Evolutionary conservation across 2,113 vertebrate species (phyloP), one percentile per base, ranked within the genome.

Genomic region (Meleagris gallopavo): DNA sequence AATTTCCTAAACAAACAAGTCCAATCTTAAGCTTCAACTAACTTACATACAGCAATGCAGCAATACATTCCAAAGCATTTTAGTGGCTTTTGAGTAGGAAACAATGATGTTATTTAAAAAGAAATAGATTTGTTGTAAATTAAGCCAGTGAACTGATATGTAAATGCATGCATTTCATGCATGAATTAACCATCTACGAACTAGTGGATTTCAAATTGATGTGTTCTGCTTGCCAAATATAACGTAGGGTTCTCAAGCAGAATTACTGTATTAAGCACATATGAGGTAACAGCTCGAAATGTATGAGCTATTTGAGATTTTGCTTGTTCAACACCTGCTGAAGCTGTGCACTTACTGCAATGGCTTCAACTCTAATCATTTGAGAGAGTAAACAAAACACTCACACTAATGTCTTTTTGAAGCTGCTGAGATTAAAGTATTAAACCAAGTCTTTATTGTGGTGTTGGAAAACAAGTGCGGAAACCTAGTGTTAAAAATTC

Each of bases 161-260:
- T 71, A 95, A 89, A 83, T 76, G n/a, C 57, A 40, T 70, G 14
- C 20, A 46, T 90, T 91, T 91, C 36, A 66, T 58, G 43, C 90
- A 40, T 88, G 89, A 90, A 71, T 95, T 90, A 86, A 96, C 52
- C 80, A 89, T 65, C 72, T 96, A 36, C 62, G 74, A 61, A 86
- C 66, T 32, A 89, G 93, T 36, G 54, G 67, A 66, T 91, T 83
- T 72, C 46, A 69, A 86, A 88, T 78, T 5, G 0, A 41, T 78
- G 30, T n/a, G 34, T 52, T 46, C 5, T 80, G 71, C 86, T 90
- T 87, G 34, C 43, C 11, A 43, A n/a, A 65, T 88, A 50, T 40
- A 13, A 13, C 19, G 27, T 40, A 50, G 40, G 11, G 34, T 87
- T 27, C 69, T 94, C 83, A 50, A 27, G 71, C 34, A 76, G 54